These are phyloP conservation scores for Pseudomyrmex cubaensis DNA, from an alignment of 1,140 invertebrate genomes.

Conservation along the genomic window DNA sequence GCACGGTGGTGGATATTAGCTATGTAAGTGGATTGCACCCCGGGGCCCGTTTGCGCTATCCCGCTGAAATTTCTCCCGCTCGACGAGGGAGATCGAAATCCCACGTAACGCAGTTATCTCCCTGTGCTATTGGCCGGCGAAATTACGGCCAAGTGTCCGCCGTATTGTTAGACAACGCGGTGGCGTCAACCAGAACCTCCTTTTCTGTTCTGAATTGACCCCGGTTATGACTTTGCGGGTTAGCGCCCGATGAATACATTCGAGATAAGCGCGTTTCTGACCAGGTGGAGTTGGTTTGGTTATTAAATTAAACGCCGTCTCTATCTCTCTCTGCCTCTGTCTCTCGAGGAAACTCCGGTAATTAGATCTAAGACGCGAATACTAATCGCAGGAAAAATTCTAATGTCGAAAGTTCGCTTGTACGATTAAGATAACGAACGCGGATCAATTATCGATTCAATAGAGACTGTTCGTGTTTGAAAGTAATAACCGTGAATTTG, in stretches of 20 bases:
- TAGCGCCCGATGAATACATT: slow-evolving; percentile 1
- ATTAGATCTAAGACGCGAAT: neutral
- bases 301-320: slow-evolving; percentile 46
- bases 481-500: neutral
- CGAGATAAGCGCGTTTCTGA: slow-evolving; percentile 36
- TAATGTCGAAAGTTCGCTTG: slow-evolving; percentile 29
- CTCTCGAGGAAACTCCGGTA: neutral
- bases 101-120: slow-evolving; percentile 63
- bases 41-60: slow-evolving; percentile 41
- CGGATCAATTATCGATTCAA: neutral
- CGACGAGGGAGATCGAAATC: slow-evolving; percentile 29
- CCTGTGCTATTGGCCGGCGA: slow-evolving; percentile 40
- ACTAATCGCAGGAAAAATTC: slow-evolving; percentile 27
- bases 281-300: neutral
- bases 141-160: slow-evolving; percentile 54
- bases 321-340: too few species aligned
- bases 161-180: slow-evolving; percentile 42
- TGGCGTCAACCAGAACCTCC: neutral
- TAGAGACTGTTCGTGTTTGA: slow-evolving; percentile 17
- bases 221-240: slow-evolving; percentile 23
- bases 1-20: slow-evolving; percentile 57
- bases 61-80: slow-evolving; percentile 56
- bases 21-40: slow-evolving; percentile 68
- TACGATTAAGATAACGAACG: neutral
- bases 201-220: slow-evolving; percentile 62